phyloP scores from a whole-genome alignment of 2,113 vertebrate species.

The Miniopterus natalensis region DNA sequence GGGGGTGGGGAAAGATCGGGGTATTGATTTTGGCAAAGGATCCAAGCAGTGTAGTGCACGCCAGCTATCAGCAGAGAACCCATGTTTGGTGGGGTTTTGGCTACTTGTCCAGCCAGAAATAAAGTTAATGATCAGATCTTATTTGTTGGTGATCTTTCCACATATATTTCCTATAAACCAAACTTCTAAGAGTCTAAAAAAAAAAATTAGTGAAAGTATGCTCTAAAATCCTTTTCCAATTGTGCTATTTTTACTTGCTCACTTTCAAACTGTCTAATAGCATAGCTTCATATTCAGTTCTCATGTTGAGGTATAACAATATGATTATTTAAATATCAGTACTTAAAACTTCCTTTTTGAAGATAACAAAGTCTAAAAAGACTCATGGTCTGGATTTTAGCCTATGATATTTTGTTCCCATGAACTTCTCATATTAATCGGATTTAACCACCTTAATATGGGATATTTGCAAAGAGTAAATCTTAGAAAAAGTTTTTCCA shows the following conservation, averaged over 20 bases:
- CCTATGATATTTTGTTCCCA: neutral
- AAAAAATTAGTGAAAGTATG: neutral
- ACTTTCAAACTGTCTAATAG: neutral
- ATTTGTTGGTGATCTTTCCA: neutral
- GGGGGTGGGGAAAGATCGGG: neutral
- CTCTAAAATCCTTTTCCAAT: neutral
- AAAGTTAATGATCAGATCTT: neutral
- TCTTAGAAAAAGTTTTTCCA: neutral
- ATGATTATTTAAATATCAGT: neutral
- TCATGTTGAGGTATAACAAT: neutral
- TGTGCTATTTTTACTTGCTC: constrained; percentile 27
- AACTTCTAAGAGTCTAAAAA: neutral
- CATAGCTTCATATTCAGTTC: neutral
- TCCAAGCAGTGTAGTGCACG: neutral
- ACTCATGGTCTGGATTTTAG: neutral
- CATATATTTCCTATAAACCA: constrained; percentile 43
- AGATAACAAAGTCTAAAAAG: constrained; percentile 38
- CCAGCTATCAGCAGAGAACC: neutral
- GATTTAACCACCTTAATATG: constrained; percentile 1
- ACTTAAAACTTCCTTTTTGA: constrained; percentile 20
- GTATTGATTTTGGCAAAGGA: constrained; percentile 44
- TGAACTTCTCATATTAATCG: neutral
- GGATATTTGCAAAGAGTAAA: neutral
- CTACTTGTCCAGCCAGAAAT: neutral
- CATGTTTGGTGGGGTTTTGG: neutral